Percentiles rank a stretch among this genome's conserved stretches.
Conservation (phyloP, 2,113 vertebrate species). For the Tiliqua scincoides region DNA sequence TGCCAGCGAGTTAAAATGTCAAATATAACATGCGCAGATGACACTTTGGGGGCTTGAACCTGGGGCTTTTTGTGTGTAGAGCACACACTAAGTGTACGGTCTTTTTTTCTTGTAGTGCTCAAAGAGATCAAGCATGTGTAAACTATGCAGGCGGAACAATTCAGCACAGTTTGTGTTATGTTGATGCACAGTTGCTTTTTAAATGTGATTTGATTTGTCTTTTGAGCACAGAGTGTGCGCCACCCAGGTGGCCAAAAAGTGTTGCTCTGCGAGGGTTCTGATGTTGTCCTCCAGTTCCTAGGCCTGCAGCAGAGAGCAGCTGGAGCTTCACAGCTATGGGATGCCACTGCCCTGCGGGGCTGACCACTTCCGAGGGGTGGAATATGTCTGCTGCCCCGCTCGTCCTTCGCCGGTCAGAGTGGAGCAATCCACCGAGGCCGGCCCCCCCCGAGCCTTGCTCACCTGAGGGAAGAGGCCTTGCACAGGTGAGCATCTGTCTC, state of each 20-base stretch:
- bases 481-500: conserved; percentile 17
- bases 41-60: no score
- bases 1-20: not conserved
- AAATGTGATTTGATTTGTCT: no score
- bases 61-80: no score
- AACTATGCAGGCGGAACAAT: no score
- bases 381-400: conserved; percentile 90
- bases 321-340: conserved; percentile 90
- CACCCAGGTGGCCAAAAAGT: not conserved
- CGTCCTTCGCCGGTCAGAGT: conserved; percentile 65
- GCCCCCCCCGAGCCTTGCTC: not conserved
- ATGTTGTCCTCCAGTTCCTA: conserved; percentile 47
- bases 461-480: conserved; percentile 60
- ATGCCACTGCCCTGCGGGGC: conserved; percentile 88
- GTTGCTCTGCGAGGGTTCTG: not conserved
- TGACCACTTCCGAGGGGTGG: conserved; percentile 86
- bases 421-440: conserved; percentile 32
- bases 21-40: not conserved
- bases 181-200: no score
- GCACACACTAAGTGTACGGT: no score
- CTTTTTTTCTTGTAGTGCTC: no score
- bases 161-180: no score
- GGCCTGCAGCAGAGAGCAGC: conserved; percentile 84
- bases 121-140: no score
- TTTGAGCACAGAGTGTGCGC: no score